A percentile compares a stretch with the other conserved stretches of the same genome.
phyloP scores from a whole-genome alignment of 2,797 vertebrate species.

The Micropoecilia bifurca region DNA sequence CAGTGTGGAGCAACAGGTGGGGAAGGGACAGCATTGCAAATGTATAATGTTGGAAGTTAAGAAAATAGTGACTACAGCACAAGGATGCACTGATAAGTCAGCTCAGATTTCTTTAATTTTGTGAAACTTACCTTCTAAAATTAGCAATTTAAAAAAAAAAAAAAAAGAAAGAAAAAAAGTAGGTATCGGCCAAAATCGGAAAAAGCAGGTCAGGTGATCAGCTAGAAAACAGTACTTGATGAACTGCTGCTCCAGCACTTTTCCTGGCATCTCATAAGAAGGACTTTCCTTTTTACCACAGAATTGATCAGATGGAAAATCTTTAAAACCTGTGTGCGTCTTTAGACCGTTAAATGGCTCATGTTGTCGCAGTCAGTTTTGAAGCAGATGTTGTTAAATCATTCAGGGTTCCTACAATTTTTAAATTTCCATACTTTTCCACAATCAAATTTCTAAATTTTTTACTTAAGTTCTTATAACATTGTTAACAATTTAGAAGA shows the following conservation, averaged over 20 bases:
- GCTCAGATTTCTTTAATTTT: too few species aligned
- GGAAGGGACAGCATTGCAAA: background rate
- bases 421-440: background rate
- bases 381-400: background rate
- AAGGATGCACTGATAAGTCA: too few species aligned
- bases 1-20: background rate
- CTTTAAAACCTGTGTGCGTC: background rate
- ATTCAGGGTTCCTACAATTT: background rate
- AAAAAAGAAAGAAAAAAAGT: too few species aligned
- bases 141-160: background rate
- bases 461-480: background rate
- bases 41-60: background rate
- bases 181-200: too few species aligned
- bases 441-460: background rate
- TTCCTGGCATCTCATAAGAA: background rate
- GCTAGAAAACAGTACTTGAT: background rate
- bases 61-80: background rate
- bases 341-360: background rate
- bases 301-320: background rate
- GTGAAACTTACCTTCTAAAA: background rate
- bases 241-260: background rate
- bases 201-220: too few species aligned
- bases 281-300: background rate
- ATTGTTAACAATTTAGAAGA: background rate
- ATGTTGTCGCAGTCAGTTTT: background rate